Percentiles rank a stretch among this genome's conserved stretches.
Conservation (phyloP, 37 sponge, comb jelly and placozoan genomes). For the Ianthella basta region DNA sequence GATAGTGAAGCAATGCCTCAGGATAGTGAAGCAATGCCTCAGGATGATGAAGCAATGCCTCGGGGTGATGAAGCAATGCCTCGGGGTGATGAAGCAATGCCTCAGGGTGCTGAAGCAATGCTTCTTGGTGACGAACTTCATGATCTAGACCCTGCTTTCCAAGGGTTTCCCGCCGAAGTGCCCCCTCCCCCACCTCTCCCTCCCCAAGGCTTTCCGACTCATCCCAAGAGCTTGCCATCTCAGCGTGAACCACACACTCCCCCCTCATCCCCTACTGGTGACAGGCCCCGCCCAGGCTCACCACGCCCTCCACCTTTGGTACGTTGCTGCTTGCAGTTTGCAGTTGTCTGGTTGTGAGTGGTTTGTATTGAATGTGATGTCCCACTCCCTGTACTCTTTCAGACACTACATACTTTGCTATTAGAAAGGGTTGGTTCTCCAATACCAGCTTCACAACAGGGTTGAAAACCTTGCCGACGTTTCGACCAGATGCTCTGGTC, state of each 20-base stretch:
- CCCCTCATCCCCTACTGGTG: background rate
- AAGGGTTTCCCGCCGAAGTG: background rate
- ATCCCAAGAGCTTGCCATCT: conserved; percentile 11
- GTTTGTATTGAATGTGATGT: too few relatives aligned
- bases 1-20: background rate
- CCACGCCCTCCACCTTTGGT: conserved; percentile 35
- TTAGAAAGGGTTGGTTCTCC: too few relatives aligned
- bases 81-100: background rate
- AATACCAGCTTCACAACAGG: too few relatives aligned
- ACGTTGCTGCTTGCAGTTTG: background rate
- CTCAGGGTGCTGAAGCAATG: too few relatives aligned
- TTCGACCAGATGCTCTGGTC: too few relatives aligned
- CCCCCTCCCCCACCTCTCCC: conserved; percentile 49
- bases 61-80: background rate
- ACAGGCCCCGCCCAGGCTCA: conserved; percentile 43
- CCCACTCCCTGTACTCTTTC: too few relatives aligned
- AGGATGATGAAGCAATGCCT: conserved; percentile 1
- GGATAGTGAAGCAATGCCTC: background rate
- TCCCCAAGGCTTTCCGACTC: conserved; percentile 20
- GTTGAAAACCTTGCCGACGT: too few relatives aligned
- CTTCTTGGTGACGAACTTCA: too few relatives aligned
- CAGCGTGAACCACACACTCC: background rate
- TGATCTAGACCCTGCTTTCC: conserved; percentile 1
- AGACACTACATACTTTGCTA: too few relatives aligned
- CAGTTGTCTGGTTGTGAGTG: background rate